phyloP scores from a whole-genome alignment of 2,113 vertebrate species.

The Panurus biarmicus region DNA sequence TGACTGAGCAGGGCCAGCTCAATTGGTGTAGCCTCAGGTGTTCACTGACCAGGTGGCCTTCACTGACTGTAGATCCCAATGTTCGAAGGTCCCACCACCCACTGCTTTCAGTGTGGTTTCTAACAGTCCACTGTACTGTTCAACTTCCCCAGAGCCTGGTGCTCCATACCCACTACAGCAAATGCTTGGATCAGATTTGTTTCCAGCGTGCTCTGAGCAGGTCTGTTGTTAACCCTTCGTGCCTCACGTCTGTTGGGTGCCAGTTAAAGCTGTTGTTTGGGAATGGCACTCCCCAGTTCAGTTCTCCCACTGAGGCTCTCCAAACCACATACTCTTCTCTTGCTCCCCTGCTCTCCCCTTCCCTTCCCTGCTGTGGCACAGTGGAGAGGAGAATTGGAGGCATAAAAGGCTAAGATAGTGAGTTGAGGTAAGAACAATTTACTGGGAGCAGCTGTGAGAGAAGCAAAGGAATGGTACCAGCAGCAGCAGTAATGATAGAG shows the following conservation, averaged over 20 bases:
- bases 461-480: not conserved
- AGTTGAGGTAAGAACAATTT: not conserved
- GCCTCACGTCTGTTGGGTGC: not conserved
- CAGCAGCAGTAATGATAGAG: not conserved
- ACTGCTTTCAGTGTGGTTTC: not conserved
- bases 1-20: not conserved
- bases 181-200: not conserved
- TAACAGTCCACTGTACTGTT: not conserved
- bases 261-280: not conserved
- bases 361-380: not conserved
- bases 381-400: not conserved
- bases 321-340: not conserved
- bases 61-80: not conserved
- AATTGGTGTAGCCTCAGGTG: not conserved
- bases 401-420: not conserved
- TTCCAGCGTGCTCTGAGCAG: not conserved
- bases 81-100: not conserved
- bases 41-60: not conserved
- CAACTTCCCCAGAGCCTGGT: not conserved
- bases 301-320: not conserved
- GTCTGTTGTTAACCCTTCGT: not conserved
- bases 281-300: too few relatives aligned
- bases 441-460: not conserved
- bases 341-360: not conserved
- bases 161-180: not conserved